A percentile compares a stretch with the other conserved stretches of the same genome.
Evolutionary conservation across 2,888 invertebrate genomes (phyloP).

Genomic region (Meiosimyza decipiens): DNA sequence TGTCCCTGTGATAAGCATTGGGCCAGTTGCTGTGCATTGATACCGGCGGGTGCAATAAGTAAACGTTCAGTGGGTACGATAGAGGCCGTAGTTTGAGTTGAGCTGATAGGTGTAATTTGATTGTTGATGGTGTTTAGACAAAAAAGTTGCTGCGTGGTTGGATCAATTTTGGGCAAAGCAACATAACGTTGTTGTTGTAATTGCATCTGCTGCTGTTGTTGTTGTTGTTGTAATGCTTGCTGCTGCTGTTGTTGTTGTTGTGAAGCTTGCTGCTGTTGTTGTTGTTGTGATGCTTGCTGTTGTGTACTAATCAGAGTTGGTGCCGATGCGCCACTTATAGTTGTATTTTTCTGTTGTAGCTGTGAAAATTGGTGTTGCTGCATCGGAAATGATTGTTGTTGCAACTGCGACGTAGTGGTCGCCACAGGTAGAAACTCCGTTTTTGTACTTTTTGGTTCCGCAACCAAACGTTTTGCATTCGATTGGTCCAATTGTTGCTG

Average conservation of each 20-base stretch:
- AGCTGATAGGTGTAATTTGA: slow-evolving; percentile 66
- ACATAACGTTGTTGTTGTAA: slow-evolving; percentile 59
- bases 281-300: slow-evolving; percentile 28
- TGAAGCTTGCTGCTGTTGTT: slow-evolving; percentile 47
- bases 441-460: slow-evolving; percentile 19
- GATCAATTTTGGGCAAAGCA: slow-evolving; percentile 64
- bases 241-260: slow-evolving; percentile 46
- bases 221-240: slow-evolving; percentile 44
- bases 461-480: slow-evolving; percentile 22
- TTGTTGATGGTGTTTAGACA: slow-evolving; percentile 66
- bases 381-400: slow-evolving; percentile 8
- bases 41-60: slow-evolving; percentile 66
- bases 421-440: not conserved
- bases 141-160: slow-evolving; percentile 64
- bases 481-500: slow-evolving; percentile 40
- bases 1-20: slow-evolving; percentile 66
- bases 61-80: slow-evolving; percentile 65
- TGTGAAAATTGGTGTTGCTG: slow-evolving; percentile 37
- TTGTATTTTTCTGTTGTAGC: slow-evolving; percentile 33
- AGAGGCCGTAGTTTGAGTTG: slow-evolving; percentile 65
- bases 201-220: slow-evolving; percentile 41
- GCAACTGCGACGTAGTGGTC: slow-evolving; percentile 10
- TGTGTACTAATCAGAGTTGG: slow-evolving; percentile 10
- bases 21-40: slow-evolving; percentile 66
- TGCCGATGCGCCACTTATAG: slow-evolving; percentile 19